Conservation (phyloP, 2,888 invertebrate species). For the Rhagonycha lutea region DNA sequence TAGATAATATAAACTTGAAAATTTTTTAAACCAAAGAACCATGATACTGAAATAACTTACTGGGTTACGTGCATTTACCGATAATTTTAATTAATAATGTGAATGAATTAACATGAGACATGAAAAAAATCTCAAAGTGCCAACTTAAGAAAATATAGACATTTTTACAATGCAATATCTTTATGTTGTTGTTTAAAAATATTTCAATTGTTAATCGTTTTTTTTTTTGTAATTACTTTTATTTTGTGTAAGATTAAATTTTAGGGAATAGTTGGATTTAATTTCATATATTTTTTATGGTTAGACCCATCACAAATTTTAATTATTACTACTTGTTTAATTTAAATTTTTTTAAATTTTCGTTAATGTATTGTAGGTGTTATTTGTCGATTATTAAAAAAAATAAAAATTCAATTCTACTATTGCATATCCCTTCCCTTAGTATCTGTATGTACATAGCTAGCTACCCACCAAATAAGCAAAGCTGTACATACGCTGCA, state of each 20-base stretch:
- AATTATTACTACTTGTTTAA: neutral
- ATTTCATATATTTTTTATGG: conserved; percentile 8
- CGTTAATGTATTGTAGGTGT: conserved; percentile 12
- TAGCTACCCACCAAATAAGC: conserved; percentile 20
- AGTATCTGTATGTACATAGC: conserved; percentile 29
- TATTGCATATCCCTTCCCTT: conserved; percentile 29
- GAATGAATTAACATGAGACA: conserved; percentile 1
- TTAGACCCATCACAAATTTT: neutral
- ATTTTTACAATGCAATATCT: conserved; percentile 15
- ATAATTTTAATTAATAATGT: conserved; percentile 16
- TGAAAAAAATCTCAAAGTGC: conserved; percentile 19
- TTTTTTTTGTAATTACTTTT: conserved; percentile 23
- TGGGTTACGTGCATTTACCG: conserved; percentile 17
- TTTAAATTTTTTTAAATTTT: neutral
- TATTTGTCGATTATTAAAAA: conserved; percentile 20
- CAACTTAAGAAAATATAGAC: conserved; percentile 16
- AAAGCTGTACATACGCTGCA: conserved; percentile 32
- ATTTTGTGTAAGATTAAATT: conserved; percentile 14
- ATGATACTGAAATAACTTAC: conserved; percentile 14
- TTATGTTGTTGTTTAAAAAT: conserved; percentile 20
- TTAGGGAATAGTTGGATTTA: conserved; percentile 19
- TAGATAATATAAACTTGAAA: conserved; percentile 20
- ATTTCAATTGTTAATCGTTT: conserved; percentile 18
- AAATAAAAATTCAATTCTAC: conserved; percentile 15
- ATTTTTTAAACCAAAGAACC: conserved; percentile 31